phyloP scores from a whole-genome alignment of 2,888 invertebrate genomes.

The Erynnis tages region DNA sequence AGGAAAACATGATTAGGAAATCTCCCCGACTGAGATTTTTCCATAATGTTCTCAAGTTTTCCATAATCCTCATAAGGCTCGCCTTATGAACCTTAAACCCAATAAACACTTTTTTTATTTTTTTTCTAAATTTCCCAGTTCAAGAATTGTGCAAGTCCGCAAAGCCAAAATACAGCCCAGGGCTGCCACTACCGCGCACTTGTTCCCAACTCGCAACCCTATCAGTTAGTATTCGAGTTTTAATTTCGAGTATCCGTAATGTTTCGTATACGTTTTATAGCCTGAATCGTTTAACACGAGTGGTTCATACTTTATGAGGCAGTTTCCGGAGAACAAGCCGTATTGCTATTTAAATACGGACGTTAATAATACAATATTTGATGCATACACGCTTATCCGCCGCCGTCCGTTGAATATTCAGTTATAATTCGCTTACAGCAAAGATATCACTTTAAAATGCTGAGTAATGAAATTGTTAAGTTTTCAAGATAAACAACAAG shows the following conservation, averaged over 20 bases:
- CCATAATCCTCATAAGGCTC: too few relatives aligned
- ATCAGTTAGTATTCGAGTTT: conserved; percentile 32
- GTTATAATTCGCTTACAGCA: conserved; percentile 55
- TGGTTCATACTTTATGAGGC: conserved; percentile 51
- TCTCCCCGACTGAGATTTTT: too few relatives aligned
- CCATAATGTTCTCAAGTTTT: too few relatives aligned
- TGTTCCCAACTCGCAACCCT: conserved; percentile 8
- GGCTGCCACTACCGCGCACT: neutral
- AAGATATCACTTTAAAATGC: conserved; percentile 49
- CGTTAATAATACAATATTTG: conserved; percentile 55
- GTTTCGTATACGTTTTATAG: conserved; percentile 41
- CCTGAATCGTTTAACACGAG: conserved; percentile 43
- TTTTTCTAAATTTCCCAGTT: too few relatives aligned
- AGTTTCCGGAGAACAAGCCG: conserved; percentile 51
- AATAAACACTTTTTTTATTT: too few relatives aligned
- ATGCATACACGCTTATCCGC: conserved; percentile 52
- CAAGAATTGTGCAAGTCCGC: too few relatives aligned
- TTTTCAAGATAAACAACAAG: conserved; percentile 21
- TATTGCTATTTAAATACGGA: conserved; percentile 57
- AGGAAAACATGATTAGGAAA: too few relatives aligned
- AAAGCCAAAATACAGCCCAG: too few relatives aligned
- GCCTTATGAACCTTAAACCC: too few relatives aligned
- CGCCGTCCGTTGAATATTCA: conserved; percentile 57
- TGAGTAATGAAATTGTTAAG: conserved; percentile 44
- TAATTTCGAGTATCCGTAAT: conserved; percentile 42